Percentiles rank a stretch among this genome's conserved stretches.
Evolutionary conservation across 2,797 vertebrate species (phyloP).

Genomic region (Monodelphis domestica): DNA sequence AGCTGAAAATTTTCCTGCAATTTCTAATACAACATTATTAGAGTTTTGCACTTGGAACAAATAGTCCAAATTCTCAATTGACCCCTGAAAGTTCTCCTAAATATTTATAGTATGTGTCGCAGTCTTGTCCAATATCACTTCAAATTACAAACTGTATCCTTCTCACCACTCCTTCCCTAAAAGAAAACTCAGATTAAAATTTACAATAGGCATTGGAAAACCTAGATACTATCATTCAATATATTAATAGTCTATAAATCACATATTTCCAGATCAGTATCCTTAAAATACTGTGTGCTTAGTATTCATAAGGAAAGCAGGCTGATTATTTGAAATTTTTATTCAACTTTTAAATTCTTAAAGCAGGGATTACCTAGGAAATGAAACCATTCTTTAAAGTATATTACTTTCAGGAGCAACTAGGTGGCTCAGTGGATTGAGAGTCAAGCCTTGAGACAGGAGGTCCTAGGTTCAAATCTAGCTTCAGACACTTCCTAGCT

Average conservation of each 20-base stretch:
- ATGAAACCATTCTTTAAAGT: neutral
- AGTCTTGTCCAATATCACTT: neutral
- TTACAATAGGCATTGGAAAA: neutral
- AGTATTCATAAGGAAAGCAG: neutral
- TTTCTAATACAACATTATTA: neutral
- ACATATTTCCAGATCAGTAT: neutral
- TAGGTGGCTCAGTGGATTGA: too few relatives aligned
- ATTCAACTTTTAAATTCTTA: neutral
- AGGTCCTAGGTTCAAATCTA: too few relatives aligned
- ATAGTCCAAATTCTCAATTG: neutral
- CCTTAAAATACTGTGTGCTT: neutral
- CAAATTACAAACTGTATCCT: neutral
- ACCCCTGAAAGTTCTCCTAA: neutral
- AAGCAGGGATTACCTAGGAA: neutral
- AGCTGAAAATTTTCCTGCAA: neutral
- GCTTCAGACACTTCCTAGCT: too few relatives aligned
- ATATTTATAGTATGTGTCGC: neutral
- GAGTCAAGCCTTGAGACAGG: too few relatives aligned
- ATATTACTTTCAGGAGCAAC: too few relatives aligned
- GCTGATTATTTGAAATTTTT: neutral
- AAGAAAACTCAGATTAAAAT: neutral
- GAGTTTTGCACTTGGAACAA: neutral
- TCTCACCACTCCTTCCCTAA: neutral
- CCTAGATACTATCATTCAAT: neutral
- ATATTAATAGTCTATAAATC: neutral